These are phyloP conservation scores for Lanius ludovicianus DNA, from an alignment of 2,113 vertebrate genomes.

Conservation along the genomic window DNA sequence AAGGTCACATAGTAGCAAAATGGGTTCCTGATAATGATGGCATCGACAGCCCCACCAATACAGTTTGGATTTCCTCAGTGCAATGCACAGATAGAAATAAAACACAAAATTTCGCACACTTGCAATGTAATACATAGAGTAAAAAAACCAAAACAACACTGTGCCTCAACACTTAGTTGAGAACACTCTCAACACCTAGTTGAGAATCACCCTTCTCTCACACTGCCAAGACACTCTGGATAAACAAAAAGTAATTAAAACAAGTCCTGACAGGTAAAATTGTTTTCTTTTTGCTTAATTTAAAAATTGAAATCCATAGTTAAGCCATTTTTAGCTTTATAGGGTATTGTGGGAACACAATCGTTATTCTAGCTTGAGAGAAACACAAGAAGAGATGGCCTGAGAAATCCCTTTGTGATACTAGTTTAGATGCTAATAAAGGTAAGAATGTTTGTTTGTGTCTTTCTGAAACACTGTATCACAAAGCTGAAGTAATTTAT, in stretches of 20 bases:
- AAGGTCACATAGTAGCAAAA: slow-evolving; percentile 17
- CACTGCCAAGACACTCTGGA: neutral
- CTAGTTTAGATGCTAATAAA: neutral
- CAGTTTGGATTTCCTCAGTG: neutral
- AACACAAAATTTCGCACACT: neutral
- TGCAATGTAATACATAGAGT: neutral
- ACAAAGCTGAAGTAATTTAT: neutral
- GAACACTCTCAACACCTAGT: neutral
- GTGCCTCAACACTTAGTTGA: neutral
- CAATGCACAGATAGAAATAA: neutral
- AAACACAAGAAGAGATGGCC: neutral
- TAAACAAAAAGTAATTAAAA: neutral
- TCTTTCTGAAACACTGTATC: neutral
- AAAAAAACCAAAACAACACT: neutral
- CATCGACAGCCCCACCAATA: neutral
- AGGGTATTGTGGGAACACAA: neutral
- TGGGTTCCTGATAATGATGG: neutral
- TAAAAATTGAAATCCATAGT: neutral
- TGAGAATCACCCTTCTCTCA: neutral
- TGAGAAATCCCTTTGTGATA: neutral
- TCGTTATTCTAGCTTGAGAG: neutral
- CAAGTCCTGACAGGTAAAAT: neutral
- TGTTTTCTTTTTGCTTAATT: accelerated
- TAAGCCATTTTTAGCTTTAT: neutral
- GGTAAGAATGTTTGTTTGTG: neutral